Evolutionary conservation across 2,888 invertebrate species (phyloP).

Genomic region (Entomobrya multifasciata): DNA sequence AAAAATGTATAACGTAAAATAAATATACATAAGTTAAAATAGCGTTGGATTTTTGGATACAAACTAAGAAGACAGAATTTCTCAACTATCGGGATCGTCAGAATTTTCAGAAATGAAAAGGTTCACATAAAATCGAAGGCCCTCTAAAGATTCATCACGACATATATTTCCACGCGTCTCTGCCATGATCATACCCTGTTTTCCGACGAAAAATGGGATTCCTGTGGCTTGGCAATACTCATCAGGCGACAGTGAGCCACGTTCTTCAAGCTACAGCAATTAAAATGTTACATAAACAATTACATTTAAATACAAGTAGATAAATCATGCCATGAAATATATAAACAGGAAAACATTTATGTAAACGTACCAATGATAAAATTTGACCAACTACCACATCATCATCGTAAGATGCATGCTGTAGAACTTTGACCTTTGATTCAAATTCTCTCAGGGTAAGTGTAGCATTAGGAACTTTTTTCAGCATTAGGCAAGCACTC

Average conservation of each 20-base stretch:
- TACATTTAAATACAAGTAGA: too few species aligned
- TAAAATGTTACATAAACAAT: too few species aligned
- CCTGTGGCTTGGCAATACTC: constrained; percentile 92
- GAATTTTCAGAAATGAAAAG: too few species aligned
- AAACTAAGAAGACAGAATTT: not conserved
- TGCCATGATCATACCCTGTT: constrained; percentile 92
- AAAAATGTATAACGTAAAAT: too few species aligned
- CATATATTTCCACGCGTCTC: constrained; percentile 94
- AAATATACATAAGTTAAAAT: not conserved
- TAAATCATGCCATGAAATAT: too few species aligned
- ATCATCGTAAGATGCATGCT: constrained; percentile 86
- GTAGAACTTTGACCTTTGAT: constrained; percentile 97
- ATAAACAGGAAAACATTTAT: too few species aligned
- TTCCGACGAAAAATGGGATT: constrained; percentile 93
- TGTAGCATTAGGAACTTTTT: constrained; percentile 85
- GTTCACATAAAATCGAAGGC: constrained; percentile 96
- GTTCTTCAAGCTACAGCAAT: constrained; percentile 82
- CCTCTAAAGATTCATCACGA: constrained; percentile 97
- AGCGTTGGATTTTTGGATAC: not conserved
- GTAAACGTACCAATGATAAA: constrained; percentile 70
- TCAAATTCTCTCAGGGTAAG: constrained; percentile 92
- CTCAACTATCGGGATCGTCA: not conserved
- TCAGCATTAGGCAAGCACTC: constrained; percentile 91
- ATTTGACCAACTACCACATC: constrained; percentile 80
- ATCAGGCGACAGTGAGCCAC: constrained; percentile 90